Base-by-base conservation (phyloP, 2,888 invertebrate genomes). In the Mesorhabditis sp. region DNA sequence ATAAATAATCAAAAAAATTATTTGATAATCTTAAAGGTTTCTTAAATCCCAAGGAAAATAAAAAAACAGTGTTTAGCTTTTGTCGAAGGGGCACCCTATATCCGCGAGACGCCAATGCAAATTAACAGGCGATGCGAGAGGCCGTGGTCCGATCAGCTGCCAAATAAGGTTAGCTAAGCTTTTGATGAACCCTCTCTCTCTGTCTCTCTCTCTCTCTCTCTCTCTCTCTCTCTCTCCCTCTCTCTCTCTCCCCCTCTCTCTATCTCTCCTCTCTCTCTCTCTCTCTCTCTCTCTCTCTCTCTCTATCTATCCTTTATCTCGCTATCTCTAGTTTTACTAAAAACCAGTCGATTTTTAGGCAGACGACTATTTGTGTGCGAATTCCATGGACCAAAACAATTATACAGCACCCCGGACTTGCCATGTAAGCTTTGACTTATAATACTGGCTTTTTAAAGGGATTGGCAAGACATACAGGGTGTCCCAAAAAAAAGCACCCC, bases 341-440 rank as follows among this genome's bases (percentile, higher is more conserved):
- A 13, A 50, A 50, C 58, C 50, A 50, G 2, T 50, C 58, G 7
- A 28, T 50, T 50, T 50, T n/a, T n/a, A 80, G 10, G 76, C 78
- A 4, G 72, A 71, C 13, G 84, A 84, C 68, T 79, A 79, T 65
- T 45, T 84, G 4, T 84, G 84, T 69, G 84, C 82, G 1, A 85
- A 79, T 5, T 82, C 83, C 1, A 65, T 78, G 45, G 76, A 82
- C 65, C 77, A 75, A 4, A 71, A 66, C 2, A 76, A 83, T 67
- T 80, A 78, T 44, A 74, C 70, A 10, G 77, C 82, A 4, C 76
- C 79, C 3, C 62, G 84, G 61, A 83, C 82, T 41, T 84, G 84
- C 65, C 83, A 82, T 71, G 81, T 81, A 15, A 67, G 69, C 4
- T 28, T 5, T 28, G 28, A 28, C 28, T 28, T 2, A 28, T 28